Base-by-base conservation (phyloP, 1,140 invertebrate genomes). In the Drosophila subobscura region DNA sequence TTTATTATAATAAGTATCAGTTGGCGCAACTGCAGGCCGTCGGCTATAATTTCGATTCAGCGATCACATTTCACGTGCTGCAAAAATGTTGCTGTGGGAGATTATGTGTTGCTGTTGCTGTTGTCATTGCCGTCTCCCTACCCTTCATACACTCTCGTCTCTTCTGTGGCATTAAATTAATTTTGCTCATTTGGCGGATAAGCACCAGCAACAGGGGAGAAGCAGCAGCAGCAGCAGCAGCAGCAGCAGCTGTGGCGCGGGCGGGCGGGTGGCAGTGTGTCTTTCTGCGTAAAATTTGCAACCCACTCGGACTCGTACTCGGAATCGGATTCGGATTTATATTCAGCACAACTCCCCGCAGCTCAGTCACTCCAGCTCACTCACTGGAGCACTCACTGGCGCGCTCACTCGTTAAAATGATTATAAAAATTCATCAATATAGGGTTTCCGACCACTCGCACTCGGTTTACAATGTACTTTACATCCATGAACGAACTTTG, bases 351-450 rank as follows among this genome's bases (percentile, higher is more conserved):
- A 10, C 33, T 3, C 33, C 10, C 16, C 23, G 44, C 29, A 27
- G 22, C 23, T 25, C 58, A 33, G 16, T 20, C 58, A 60, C 23
- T n/a, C n/a, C n/a, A n/a, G n/a, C n/a, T 27, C 51, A 63, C 46
- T 59, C 16, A 20, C 0, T 20, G 16, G 16, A 20, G 16, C 16
- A 20, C 23, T 27, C 51, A 63, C 46, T 59, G 29, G 44, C 20
- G 46, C 66, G 61, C 63, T 86, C 84, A 83, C 75, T 88, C 84
- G 83, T 88, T 88, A 88, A 88, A 88, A 83, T 83, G 75, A 88
- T 88, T 88, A 83, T 89, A 89, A 88, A 83, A 86, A 88, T 88
- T 70, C 88, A 89, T 88, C 83, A 88, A 88, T 88, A 89, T 88
- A 88, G 76, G 66, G 88, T 88, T 88, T 89, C 83, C 58, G 63